Base-by-base conservation (phyloP, 2,797 vertebrate species). In the Gymnopithys bicolor region DNA sequence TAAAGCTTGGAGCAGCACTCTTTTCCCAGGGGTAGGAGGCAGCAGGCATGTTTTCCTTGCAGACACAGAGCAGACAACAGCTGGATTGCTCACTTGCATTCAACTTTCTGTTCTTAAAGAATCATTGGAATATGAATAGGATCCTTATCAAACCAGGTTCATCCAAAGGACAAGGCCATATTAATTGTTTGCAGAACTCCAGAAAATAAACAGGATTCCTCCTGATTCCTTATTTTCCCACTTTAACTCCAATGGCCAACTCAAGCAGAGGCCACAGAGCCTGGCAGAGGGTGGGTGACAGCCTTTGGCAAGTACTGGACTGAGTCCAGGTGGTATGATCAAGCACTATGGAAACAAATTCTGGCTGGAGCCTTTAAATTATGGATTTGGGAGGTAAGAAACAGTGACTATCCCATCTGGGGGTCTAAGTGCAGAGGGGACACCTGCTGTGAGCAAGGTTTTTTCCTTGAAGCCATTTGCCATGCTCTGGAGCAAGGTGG, bases 101-200 rank as follows among this genome's bases (percentile, higher is more conserved):
- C 64, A 64, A 13, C 81, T 53, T 58, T 43, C 49, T 39, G 64
- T n/a, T 76, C 49, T 37, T 53, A 62, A 75, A 71, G 84, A 77
- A 77, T 74, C 46, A 4, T 3, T 74, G 60, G 60, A 58, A 77
- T 87, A 93, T 27, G 64, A 92, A 89, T 64, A 83, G 90, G 64
- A 64, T 91, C 90, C 89, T 92, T 92, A 95, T 92, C 90, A 83
- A 83, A 43, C 12, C 25, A 76, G 83, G 87, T 94, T 96, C 87
- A 90, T 74, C 83, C 55, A 43, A 85, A 83, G 87, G 89, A 90
- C 87, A 89, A 93, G 74, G 73, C 83, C 46, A 16, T 62, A 76
- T 12, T 87, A 81, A 92, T 88, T 93, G 62, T 84, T 89, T 85
- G 91, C 82, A 93, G 89, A 94, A 51, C 62, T 81, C 35, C 48